A percentile compares a stretch with the other conserved stretches of the same genome.
Conservation (phyloP, 2,888 invertebrate genomes). For the Limnephilus lunatus region DNA sequence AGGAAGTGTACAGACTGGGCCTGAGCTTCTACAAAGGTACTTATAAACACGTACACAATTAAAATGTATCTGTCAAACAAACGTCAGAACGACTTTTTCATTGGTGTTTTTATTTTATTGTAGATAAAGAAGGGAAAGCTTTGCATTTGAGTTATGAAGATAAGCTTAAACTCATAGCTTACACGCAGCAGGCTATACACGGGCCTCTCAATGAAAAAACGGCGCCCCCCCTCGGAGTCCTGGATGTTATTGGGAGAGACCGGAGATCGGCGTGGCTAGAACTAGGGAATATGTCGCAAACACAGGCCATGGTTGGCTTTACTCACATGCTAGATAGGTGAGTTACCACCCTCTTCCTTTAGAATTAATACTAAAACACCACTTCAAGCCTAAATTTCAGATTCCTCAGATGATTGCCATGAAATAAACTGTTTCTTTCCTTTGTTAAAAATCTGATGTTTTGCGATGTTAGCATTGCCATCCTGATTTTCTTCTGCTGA, state of each 20-base stretch:
- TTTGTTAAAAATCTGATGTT: background rate
- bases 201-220: constrained; percentile 87
- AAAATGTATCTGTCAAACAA: constrained; percentile 51
- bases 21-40: constrained; percentile 96
- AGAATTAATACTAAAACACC: background rate
- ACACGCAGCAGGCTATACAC: constrained; percentile 92
- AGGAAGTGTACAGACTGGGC: constrained; percentile 92
- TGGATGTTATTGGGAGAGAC: constrained; percentile 97
- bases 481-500: background rate
- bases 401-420: background rate
- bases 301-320: constrained; percentile 95
- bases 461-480: no score
- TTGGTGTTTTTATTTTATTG: constrained; percentile 68
- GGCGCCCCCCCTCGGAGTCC: constrained; percentile 89
- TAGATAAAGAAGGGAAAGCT: constrained; percentile 99
- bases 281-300: constrained; percentile 89
- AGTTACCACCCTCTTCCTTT: background rate
- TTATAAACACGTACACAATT: constrained; percentile 51
- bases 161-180: constrained; percentile 92
- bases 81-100: constrained; percentile 20
- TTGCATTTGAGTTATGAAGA: constrained; percentile 96
- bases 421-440: background rate
- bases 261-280: constrained; percentile 95
- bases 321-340: constrained; percentile 88
- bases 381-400: background rate